Percentiles rank a stretch among this genome's conserved stretches.
These are phyloP conservation scores for Ptilorrhoa leucosticta DNA, from an alignment of 2,113 vertebrate genomes.

Conservation along the genomic window DNA sequence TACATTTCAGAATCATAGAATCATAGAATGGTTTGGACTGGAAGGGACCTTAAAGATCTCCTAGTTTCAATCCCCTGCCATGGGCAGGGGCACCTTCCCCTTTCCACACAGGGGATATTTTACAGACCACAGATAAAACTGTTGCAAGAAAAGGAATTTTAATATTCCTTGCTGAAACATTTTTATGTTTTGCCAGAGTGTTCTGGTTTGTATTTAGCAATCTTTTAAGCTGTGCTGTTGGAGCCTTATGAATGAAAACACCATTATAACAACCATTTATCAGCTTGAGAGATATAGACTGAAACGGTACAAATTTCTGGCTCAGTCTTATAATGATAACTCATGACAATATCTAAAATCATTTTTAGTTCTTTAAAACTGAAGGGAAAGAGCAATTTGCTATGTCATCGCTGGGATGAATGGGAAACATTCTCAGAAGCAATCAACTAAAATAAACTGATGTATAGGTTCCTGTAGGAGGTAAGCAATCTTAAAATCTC, in stretches of 20 bases:
- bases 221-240: background rate
- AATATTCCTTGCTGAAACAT: background rate
- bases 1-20: background rate
- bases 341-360: conserved; percentile 32
- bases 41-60: background rate
- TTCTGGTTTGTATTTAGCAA: background rate
- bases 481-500: background rate
- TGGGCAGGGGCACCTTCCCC: background rate
- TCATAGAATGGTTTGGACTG: background rate
- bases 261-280: background rate
- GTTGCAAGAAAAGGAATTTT: background rate
- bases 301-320: background rate
- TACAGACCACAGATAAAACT: background rate
- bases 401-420: background rate
- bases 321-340: background rate
- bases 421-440: conserved; percentile 29
- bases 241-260: conserved; percentile 16
- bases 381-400: conserved; percentile 16
- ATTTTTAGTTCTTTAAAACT: conserved; percentile 50
- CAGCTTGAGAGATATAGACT: background rate
- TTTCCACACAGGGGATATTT: background rate
- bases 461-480: background rate
- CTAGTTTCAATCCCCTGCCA: background rate
- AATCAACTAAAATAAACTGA: conserved; percentile 39
- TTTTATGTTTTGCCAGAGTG: background rate